Conservation (phyloP, 2,113 vertebrate species). For the Fregetta grallaria region DNA sequence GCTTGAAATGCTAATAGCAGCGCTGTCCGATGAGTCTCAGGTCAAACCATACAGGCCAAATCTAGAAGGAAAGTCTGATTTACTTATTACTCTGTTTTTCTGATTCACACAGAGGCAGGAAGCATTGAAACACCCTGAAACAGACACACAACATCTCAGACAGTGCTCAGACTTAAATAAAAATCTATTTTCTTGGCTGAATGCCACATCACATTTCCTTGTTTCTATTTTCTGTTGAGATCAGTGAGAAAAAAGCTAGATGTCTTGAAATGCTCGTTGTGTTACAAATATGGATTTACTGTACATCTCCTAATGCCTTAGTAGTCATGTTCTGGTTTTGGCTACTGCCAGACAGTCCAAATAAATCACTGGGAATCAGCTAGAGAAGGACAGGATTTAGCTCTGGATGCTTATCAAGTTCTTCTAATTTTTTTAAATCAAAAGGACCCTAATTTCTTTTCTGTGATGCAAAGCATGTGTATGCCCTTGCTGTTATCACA, state of each 20-base stretch:
- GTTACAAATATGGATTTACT: not conserved
- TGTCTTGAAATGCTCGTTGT: not conserved
- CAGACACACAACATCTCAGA: not conserved
- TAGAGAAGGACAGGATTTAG: not conserved
- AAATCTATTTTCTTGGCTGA: not conserved
- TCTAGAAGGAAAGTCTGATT: not conserved
- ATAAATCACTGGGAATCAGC: not conserved
- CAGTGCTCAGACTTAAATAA: not conserved
- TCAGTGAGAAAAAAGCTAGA: not conserved
- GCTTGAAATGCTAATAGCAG: not conserved
- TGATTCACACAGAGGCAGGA: not conserved
- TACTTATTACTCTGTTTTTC: not conserved
- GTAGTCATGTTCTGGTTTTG: not conserved
- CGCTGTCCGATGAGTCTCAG: not conserved
- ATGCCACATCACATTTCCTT: not conserved
- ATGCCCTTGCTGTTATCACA: accelerated
- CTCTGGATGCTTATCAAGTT: not conserved
- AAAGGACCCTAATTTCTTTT: not conserved
- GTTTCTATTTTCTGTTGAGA: not conserved
- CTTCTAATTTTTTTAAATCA: not conserved
- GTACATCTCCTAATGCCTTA: not conserved
- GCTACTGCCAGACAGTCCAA: not conserved
- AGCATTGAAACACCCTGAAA: not conserved
- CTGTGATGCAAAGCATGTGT: not conserved
- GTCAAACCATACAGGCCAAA: not conserved